phyloP scores from a whole-genome alignment of 2,797 vertebrate genomes.

The Halcyon smyrnensis region DNA sequence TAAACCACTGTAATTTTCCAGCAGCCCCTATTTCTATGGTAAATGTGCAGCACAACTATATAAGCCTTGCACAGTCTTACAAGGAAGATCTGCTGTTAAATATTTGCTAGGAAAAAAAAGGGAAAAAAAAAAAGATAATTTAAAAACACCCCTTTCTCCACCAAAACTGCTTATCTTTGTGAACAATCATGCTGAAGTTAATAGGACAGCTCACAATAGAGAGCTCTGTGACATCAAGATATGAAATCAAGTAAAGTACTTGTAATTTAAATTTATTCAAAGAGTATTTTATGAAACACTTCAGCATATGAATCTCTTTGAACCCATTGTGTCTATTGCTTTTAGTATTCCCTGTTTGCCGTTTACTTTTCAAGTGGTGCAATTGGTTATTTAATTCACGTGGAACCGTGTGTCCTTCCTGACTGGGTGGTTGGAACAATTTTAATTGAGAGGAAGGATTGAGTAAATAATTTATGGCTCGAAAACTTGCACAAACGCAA shows the following conservation, averaged over 20 bases:
- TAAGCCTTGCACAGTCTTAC: neutral
- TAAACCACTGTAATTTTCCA: neutral
- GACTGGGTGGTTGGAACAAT: neutral
- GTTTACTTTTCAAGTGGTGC: slow-evolving; percentile 29
- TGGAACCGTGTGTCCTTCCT: neutral
- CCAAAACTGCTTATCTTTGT: slow-evolving; percentile 48
- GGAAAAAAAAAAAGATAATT: neutral
- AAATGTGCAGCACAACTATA: neutral
- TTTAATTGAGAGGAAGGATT: neutral
- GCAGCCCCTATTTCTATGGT: neutral
- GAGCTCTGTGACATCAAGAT: slow-evolving; percentile 46
- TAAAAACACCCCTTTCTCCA: neutral
- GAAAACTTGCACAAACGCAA: slow-evolving; percentile 6
- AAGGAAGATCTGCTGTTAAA: neutral
- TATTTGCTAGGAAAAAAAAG: neutral
- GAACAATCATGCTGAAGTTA: slow-evolving; percentile 23
- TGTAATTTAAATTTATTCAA: slow-evolving; percentile 61
- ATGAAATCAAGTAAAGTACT: slow-evolving; percentile 34
- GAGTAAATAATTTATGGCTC: neutral
- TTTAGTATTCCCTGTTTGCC: slow-evolving; percentile 36
- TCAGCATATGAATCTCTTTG: slow-evolving; percentile 23
- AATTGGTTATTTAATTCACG: neutral
- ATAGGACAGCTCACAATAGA: slow-evolving; percentile 41
- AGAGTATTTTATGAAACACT: slow-evolving; percentile 59
- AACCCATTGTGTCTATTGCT: slow-evolving; percentile 40